phyloP scores from a whole-genome alignment of 2,888 invertebrate species.

The Coelogynopora nodosa region DNA sequence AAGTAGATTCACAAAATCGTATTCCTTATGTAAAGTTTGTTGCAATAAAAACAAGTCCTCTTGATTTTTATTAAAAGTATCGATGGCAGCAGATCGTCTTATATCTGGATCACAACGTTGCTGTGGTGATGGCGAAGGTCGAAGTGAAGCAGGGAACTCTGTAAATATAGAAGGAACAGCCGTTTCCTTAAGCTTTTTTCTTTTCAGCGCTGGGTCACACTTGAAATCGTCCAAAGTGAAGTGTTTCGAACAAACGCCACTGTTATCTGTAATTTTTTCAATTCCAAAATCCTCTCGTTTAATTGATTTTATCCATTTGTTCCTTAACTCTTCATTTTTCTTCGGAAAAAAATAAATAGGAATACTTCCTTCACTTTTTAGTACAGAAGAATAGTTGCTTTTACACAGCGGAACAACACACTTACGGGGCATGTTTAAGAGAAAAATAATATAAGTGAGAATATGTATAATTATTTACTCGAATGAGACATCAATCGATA shows the following conservation, averaged over 20 bases:
- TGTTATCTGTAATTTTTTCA: slow-evolving; percentile 32
- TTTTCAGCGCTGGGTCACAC: slow-evolving; percentile 21
- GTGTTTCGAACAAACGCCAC: slow-evolving; percentile 23
- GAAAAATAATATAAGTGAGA: slow-evolving; percentile 30
- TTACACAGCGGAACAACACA: slow-evolving; percentile 35
- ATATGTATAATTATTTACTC: slow-evolving; percentile 31
- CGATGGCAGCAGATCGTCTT: slow-evolving; percentile 27
- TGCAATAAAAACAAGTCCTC: slow-evolving; percentile 26
- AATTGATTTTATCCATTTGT: slow-evolving; percentile 19
- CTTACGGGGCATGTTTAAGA: slow-evolving; percentile 33
- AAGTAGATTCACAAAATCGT: not conserved
- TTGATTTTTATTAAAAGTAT: slow-evolving; percentile 34
- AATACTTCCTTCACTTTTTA: slow-evolving; percentile 26
- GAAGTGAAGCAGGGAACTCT: slow-evolving; percentile 33
- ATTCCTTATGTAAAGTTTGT: slow-evolving; percentile 14
- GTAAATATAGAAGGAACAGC: slow-evolving; percentile 30
- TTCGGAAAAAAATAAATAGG: slow-evolving; percentile 36
- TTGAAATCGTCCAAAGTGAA: slow-evolving; percentile 29
- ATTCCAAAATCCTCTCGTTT: slow-evolving; percentile 29
- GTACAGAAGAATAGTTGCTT: slow-evolving; percentile 34
- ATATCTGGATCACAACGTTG: slow-evolving; percentile 34
- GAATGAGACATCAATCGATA: slow-evolving; percentile 31
- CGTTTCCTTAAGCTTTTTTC: slow-evolving; percentile 29
- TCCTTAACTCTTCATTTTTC: slow-evolving; percentile 29
- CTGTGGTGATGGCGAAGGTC: slow-evolving; percentile 26